Evolutionary conservation across 2,113 vertebrate species (phyloP).

Genomic region (Ploceus nigricollis): DNA sequence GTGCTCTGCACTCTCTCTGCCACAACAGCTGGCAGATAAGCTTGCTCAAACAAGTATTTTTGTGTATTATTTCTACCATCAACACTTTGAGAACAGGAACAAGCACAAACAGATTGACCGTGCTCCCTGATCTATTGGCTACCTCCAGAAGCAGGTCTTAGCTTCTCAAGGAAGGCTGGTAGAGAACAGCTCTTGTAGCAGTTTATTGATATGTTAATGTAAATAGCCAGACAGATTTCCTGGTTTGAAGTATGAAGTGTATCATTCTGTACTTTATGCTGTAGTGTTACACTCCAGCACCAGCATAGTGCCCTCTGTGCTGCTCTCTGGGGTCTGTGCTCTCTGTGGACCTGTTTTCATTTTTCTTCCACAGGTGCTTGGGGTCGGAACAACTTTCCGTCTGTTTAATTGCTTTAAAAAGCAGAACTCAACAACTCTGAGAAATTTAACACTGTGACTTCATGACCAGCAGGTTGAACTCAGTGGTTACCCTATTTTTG

Average conservation of each 20-base stretch:
- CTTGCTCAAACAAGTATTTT: conserved; percentile 49
- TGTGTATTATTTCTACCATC: not conserved
- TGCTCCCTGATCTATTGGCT: not conserved
- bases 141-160: not conserved
- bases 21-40: not conserved
- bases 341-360: not conserved
- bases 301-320: not conserved
- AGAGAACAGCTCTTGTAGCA: not conserved
- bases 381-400: not conserved
- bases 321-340: not conserved
- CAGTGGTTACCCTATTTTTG: not conserved
- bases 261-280: not conserved
- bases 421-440: not conserved
- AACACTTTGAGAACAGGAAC: not conserved
- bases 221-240: not conserved
- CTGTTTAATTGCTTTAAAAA: not conserved
- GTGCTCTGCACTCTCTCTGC: not conserved
- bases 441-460: not conserved
- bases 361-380: not conserved
- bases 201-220: not conserved
- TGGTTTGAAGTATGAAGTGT: not conserved
- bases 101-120: not conserved
- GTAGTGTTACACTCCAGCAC: not conserved
- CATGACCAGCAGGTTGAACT: not conserved
- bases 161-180: not conserved